Evolutionary conservation across 2,888 invertebrate species (phyloP), one percentile per base, ranked within the genome.

Genomic region (Stegophylla sp.): DNA sequence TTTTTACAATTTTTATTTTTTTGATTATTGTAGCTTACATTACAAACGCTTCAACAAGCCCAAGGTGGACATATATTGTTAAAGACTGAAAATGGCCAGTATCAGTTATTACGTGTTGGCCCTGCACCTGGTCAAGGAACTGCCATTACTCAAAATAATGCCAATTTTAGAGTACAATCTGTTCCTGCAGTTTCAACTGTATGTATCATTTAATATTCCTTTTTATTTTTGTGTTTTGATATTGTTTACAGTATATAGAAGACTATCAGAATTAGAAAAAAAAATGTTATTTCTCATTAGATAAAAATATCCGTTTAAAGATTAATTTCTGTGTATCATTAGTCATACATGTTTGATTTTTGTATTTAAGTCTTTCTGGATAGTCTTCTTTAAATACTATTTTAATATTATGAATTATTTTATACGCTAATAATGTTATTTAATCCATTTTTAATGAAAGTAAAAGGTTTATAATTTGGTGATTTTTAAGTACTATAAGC

Each of bases 71-170:
- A 96, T 87, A 90, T 97, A 87, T 91, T 97, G 87, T 90, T 97
- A 87, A 97, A 96, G 90, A 97, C 97, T 86, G 97, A 97, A 89
- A 96, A 94, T 90, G 97, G 97, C 86, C 95, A 96, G 88, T 94
- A 94, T 88, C 96, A 97, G 88, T 89, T 97, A 87, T 89, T 97
- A 86, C 91, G 96, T 87, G 94, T 95, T 85, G 94, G 94, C 84
- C 93, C 94, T 84, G 92, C 94, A 83, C 91, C 94, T 69, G 84
- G 86, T 64, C 85, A 85, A 66, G 85, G 86, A 82, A 85, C 86
- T 69, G 83, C 86, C 64, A 85, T 87, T 81, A 86, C 86, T 82
- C 86, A 87, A 84, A 84, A 84, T 82, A 84, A 84, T 75, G 83
- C 84, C 13, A 83, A 90, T 76, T 90, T 94, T 88, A 92, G 95